Evolutionary conservation across 2,113 vertebrate genomes (phyloP).

Genomic region (Chlamydotis undulata): DNA sequence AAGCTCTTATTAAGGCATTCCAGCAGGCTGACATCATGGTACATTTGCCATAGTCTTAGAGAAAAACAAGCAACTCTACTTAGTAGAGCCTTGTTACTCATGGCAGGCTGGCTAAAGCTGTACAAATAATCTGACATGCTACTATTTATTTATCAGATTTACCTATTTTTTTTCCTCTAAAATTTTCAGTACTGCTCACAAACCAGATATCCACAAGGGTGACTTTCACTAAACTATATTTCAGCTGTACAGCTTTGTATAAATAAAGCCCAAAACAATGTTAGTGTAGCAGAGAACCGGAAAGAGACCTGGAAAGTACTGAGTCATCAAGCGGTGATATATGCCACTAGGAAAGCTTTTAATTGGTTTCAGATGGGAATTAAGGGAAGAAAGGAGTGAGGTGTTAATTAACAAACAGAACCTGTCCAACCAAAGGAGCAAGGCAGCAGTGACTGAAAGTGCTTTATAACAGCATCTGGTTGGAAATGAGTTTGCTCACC

Average conservation of each 20-base stretch:
- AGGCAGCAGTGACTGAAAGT: not conserved
- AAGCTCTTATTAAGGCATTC: slow-evolving; percentile 59
- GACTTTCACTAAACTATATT: not conserved
- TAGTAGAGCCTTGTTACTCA: slow-evolving; percentile 21
- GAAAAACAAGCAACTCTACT: slow-evolving; percentile 32
- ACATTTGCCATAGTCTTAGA: not conserved
- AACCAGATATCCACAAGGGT: not conserved
- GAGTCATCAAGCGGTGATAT: not conserved
- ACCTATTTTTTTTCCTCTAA: not conserved
- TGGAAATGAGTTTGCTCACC: not conserved
- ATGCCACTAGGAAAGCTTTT: not conserved
- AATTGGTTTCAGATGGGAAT: not conserved
- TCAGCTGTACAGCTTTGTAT: not conserved
- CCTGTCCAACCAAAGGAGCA: not conserved
- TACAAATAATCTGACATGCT: slow-evolving; percentile 21
- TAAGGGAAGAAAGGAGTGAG: not conserved
- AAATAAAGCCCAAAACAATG: not conserved
- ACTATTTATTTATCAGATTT: not conserved
- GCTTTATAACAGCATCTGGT: not conserved
- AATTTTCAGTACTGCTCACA: not conserved
- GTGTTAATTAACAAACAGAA: not conserved
- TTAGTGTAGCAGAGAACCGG: not conserved
- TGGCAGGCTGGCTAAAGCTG: not conserved
- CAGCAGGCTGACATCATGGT: slow-evolving; percentile 41
- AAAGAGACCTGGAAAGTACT: not conserved